Evolutionary conservation across 2,888 invertebrate genomes (phyloP).

Genomic region (Pseudolycoriella hygida): DNA sequence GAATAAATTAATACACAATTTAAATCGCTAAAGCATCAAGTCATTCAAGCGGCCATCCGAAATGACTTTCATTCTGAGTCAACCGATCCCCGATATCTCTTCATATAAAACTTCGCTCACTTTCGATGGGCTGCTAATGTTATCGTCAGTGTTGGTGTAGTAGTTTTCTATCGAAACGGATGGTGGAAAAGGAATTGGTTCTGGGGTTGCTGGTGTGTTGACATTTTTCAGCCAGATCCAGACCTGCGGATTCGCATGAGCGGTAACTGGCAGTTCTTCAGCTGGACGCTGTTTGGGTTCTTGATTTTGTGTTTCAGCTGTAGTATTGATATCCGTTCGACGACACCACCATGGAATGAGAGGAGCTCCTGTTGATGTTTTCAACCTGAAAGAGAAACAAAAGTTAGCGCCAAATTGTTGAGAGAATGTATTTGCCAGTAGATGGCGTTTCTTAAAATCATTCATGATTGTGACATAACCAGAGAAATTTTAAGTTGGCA

Average conservation of each 20-base stretch:
- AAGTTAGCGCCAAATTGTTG: too few species aligned
- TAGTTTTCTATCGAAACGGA: slow-evolving; percentile 5
- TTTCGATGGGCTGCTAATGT: slow-evolving; percentile 4
- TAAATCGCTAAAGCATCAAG: neutral
- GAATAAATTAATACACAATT: neutral
- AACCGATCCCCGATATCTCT: slow-evolving; percentile 3
- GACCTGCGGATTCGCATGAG: slow-evolving; percentile 2
- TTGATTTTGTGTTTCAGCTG: neutral
- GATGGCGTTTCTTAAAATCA: too few species aligned
- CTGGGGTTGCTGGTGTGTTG: neutral
- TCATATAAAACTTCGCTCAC: slow-evolving; percentile 5
- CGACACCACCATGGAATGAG: slow-evolving; percentile 1
- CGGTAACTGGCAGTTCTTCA: neutral
- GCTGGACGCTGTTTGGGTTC: slow-evolving; percentile 1
- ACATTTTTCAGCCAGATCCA: slow-evolving; percentile 6
- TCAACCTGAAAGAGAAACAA: neutral
- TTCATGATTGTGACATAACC: too few species aligned
- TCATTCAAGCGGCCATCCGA: neutral
- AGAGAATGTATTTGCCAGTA: too few species aligned
- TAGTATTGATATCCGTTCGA: neutral
- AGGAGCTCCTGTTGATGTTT: neutral
- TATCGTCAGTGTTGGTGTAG: slow-evolving; percentile 4
- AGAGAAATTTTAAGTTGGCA: too few species aligned
- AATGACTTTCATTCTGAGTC: neutral
- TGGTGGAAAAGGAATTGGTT: slow-evolving; percentile 1